A percentile compares a stretch with the other conserved stretches of the same genome.
phyloP scores from a whole-genome alignment of 2,888 invertebrate genomes.

The Cordilura impudica region DNA sequence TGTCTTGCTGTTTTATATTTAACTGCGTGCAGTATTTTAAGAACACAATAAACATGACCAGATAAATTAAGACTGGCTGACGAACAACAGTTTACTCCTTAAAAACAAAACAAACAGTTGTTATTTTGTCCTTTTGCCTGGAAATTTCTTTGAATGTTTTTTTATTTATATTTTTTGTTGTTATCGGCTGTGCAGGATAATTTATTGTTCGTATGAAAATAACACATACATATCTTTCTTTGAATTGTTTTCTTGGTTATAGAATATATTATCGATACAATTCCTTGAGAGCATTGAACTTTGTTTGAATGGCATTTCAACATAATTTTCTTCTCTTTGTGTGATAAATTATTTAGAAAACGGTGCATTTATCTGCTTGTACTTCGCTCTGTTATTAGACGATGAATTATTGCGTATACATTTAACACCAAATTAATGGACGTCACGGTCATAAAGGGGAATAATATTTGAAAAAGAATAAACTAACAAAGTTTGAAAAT shows the following conservation, averaged over 20 bases:
- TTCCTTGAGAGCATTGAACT: constrained; percentile 48
- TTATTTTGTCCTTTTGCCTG: not conserved
- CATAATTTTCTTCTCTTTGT: constrained; percentile 3
- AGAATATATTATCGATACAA: constrained; percentile 10
- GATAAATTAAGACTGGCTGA: constrained; percentile 39
- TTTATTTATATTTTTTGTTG: constrained; percentile 9
- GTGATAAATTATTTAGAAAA: constrained; percentile 47
- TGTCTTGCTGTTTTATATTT: not conserved
- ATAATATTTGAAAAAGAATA: too few relatives aligned
- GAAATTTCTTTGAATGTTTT: not conserved
- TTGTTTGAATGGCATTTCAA: constrained; percentile 15
- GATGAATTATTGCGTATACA: constrained; percentile 42
- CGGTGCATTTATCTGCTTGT: constrained; percentile 43
- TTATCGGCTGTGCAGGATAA: constrained; percentile 35
- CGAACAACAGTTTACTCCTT: constrained; percentile 2
- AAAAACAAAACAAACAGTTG: constrained; percentile 43
- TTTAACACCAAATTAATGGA: constrained; percentile 38
- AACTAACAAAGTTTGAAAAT: too few relatives aligned
- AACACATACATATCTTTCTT: constrained; percentile 43
- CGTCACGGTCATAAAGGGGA: not conserved
- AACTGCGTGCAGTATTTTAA: constrained; percentile 30
- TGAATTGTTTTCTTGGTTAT: not conserved
- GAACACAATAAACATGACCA: constrained; percentile 35
- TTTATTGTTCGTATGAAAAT: constrained; percentile 13
- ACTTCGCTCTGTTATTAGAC: constrained; percentile 48